Conservation (phyloP, 2,113 vertebrate species). For the Ramphastos sulfuratus region DNA sequence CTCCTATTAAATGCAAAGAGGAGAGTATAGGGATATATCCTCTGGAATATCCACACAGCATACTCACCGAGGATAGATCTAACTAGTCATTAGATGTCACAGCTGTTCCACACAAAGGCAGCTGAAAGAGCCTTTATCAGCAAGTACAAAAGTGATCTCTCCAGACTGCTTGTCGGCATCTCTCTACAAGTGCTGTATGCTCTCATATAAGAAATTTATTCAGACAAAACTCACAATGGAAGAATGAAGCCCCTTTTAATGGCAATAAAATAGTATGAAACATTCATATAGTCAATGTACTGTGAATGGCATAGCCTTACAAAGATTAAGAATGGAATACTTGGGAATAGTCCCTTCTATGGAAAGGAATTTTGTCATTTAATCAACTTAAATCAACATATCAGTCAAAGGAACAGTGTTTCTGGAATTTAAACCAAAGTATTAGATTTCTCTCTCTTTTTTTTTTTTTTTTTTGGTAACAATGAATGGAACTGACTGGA, state of each 20-base stretch:
- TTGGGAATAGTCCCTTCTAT: background rate
- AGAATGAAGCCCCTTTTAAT: constrained; percentile 61
- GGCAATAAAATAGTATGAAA: constrained; percentile 58
- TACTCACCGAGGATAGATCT: constrained; percentile 66
- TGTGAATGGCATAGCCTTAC: constrained; percentile 39
- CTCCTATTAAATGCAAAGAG: constrained; percentile 64
- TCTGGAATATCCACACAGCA: constrained; percentile 66
- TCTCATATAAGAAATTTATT: constrained; percentile 68
- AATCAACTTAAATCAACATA: constrained; percentile 29
- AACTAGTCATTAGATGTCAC: constrained; percentile 62
- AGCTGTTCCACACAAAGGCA: constrained; percentile 71
- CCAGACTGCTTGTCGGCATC: constrained; percentile 52
- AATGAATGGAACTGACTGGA: background rate
- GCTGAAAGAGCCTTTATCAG: constrained; percentile 75
- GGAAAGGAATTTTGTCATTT: constrained; percentile 28
- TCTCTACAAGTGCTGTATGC: constrained; percentile 42
- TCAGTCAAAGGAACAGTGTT: background rate
- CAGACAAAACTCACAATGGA: constrained; percentile 60
- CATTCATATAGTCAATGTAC: constrained; percentile 48
- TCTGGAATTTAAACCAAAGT: constrained; percentile 11
- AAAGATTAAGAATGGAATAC: constrained; percentile 32
- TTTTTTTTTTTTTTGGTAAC: background rate
- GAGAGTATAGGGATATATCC: constrained; percentile 68
- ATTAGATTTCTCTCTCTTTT: background rate
- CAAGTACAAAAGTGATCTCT: constrained; percentile 63